Evolutionary conservation across 2,888 invertebrate genomes (phyloP).

Genomic region (Caenorhabditis sinica): DNA sequence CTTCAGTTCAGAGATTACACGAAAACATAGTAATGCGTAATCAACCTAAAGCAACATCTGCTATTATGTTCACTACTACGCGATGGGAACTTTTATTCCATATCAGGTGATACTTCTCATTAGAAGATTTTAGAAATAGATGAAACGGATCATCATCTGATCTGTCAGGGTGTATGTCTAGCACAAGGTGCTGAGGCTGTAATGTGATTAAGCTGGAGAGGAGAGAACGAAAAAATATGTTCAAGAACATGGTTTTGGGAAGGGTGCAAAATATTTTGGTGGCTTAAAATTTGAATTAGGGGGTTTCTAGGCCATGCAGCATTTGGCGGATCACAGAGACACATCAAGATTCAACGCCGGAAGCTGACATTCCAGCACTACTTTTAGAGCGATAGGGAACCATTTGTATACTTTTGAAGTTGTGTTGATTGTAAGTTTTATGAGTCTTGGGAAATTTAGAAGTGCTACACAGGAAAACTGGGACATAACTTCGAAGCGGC

Average conservation of each 20-base stretch:
- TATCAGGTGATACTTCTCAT: slow-evolving; percentile 32
- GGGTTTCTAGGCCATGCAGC: background rate
- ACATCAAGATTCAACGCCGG: no score
- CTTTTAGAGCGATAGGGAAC: no score
- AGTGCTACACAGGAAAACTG: no score
- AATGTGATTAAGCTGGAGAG: background rate
- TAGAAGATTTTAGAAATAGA: slow-evolving; percentile 1
- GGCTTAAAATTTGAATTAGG: background rate
- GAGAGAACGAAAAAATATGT: background rate
- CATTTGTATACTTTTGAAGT: no score
- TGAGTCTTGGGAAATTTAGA: no score
- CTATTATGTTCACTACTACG: slow-evolving; percentile 9
- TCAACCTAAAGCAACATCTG: slow-evolving; percentile 2
- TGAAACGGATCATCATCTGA: slow-evolving; percentile 25
- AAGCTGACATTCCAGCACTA: no score
- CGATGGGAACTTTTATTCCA: slow-evolving; percentile 21
- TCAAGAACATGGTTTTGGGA: background rate
- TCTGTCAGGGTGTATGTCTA: slow-evolving; percentile 4
- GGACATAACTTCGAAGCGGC: no score
- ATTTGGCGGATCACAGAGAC: no score
- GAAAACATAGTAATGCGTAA: slow-evolving; percentile 28
- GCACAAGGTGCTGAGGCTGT: background rate
- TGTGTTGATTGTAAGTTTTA: no score
- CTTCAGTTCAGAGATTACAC: slow-evolving; percentile 23
- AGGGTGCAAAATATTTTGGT: no score